Conservation (phyloP, 2,888 invertebrate genomes). For the Spilosoma lubricipeda region DNA sequence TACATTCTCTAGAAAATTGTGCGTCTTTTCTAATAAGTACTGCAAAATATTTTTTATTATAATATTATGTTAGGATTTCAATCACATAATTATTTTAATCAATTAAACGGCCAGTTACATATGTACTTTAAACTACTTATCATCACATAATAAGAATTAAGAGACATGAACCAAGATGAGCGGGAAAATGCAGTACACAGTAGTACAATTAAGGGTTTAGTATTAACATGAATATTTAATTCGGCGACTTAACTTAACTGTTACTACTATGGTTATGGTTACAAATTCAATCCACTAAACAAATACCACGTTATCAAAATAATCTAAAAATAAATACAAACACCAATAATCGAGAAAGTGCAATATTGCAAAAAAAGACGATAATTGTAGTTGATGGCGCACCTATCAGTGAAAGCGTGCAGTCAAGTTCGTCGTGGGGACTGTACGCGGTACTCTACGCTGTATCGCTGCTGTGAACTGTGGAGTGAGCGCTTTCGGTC, state of each 20-base stretch:
- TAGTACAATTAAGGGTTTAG: too few relatives aligned
- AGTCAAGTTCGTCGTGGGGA: slow-evolving; percentile 61
- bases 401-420: slow-evolving; percentile 68
- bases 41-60: background rate
- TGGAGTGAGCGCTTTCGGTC: slow-evolving; percentile 71
- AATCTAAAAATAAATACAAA: slow-evolving; percentile 2
- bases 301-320: background rate
- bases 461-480: slow-evolving; percentile 49
- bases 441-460: slow-evolving; percentile 50
- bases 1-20: slow-evolving; percentile 55
- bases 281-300: background rate
- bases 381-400: slow-evolving; percentile 39
- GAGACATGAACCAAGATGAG: too few relatives aligned
- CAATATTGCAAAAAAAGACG: slow-evolving; percentile 45
- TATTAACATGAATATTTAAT: background rate
- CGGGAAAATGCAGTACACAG: too few relatives aligned
- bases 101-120: too few relatives aligned
- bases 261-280: background rate
- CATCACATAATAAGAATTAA: too few relatives aligned
- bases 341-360: slow-evolving; percentile 54
- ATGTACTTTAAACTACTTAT: too few relatives aligned
- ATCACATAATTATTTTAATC: background rate
- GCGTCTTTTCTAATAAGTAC: slow-evolving; percentile 33
- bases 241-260: background rate
- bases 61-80: background rate